Evolutionary conservation across 2,113 vertebrate genomes (phyloP).

Genomic region (Saiga tatarica): DNA sequence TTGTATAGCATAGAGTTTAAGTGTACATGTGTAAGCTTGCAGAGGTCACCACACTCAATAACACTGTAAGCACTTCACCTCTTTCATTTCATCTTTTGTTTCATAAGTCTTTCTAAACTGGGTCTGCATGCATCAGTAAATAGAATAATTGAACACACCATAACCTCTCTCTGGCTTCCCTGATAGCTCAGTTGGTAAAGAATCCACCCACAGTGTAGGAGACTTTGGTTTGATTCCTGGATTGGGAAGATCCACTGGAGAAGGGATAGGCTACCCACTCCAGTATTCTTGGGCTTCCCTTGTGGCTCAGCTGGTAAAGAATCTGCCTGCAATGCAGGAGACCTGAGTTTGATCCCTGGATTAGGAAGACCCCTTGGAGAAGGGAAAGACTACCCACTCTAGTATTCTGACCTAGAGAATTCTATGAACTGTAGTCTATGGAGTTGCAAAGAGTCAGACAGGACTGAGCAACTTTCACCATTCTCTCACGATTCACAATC

Average conservation of each 20-base stretch:
- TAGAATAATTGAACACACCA: not conserved
- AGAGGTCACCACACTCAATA: not conserved
- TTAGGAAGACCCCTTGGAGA: not conserved
- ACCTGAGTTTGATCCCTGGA: not conserved
- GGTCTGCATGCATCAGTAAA: not conserved
- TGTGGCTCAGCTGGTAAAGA: not conserved
- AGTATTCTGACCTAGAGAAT: not conserved
- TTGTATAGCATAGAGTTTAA: not conserved
- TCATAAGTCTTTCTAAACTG: not conserved
- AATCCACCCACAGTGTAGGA: not conserved
- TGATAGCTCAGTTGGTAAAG: not conserved
- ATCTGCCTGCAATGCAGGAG: not conserved
- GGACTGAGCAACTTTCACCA: not conserved
- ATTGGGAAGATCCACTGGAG: not conserved
- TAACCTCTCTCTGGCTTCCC: not conserved
- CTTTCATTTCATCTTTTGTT: not conserved
- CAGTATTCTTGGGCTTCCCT: not conserved
- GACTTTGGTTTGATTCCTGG: rapidly evolving
- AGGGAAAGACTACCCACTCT: not conserved
- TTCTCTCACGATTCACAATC: not conserved
- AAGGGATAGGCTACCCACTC: not conserved
- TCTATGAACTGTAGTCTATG: not conserved
- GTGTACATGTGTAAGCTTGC: rapidly evolving
- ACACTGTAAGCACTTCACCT: not conserved
- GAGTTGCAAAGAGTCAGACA: not conserved